Conservation (phyloP, 2,888 invertebrate species). For the Onthophagus sagittarius region DNA sequence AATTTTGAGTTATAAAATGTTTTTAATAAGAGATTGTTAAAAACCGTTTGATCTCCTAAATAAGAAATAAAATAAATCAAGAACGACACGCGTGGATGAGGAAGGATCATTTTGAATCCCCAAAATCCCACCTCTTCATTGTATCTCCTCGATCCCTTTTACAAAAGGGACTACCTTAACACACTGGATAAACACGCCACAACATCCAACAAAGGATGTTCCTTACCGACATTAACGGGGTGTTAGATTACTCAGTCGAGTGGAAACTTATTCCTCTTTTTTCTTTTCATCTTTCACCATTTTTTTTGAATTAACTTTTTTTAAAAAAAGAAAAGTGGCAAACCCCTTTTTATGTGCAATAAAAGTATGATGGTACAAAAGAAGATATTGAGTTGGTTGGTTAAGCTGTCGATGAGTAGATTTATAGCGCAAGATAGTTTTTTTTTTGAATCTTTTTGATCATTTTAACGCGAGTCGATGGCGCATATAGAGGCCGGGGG, state of each 20-base stretch:
- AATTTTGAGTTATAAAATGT: too few species aligned
- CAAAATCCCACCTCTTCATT: neutral
- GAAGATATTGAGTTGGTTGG: neutral
- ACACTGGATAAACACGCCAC: slow-evolving; percentile 10
- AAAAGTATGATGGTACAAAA: neutral
- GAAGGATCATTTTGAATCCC: neutral
- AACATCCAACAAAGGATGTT: slow-evolving; percentile 8
- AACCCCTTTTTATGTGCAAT: neutral
- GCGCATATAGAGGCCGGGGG: neutral
- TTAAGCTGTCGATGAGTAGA: neutral
- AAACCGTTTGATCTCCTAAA: neutral
- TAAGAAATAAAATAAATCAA: neutral
- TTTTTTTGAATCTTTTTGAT: neutral
- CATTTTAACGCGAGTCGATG: neutral
- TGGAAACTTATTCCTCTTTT: slow-evolving; percentile 5
- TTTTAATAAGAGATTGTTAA: neutral
- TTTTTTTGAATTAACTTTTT: too few species aligned
- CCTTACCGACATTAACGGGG: slow-evolving; percentile 6
- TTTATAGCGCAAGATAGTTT: neutral
- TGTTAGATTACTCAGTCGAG: slow-evolving; percentile 1
- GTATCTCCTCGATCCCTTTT: neutral
- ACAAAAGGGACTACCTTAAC: slow-evolving; percentile 1
- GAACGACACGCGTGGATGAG: neutral
- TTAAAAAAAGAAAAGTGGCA: neutral
- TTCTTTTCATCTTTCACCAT: too few species aligned